Conservation (phyloP, 2,797 vertebrate genomes). For the Kryptopterus vitreolus region DNA sequence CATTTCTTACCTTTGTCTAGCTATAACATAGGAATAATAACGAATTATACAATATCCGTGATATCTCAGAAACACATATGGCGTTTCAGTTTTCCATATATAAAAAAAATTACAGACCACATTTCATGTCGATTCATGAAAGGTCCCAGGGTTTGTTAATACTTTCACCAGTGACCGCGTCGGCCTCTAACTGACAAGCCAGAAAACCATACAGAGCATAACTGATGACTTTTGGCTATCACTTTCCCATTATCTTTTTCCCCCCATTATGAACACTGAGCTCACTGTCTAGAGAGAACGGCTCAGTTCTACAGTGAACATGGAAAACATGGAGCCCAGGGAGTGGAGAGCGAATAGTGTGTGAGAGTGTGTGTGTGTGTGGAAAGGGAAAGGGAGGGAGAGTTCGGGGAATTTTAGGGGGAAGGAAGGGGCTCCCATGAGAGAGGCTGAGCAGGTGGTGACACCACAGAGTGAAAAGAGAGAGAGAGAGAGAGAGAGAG, state of each 20-base stretch:
- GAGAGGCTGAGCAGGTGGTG: slow-evolving; percentile 53
- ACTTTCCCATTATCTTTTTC: slow-evolving; percentile 17
- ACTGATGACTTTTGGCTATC: background rate
- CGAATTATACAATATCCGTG: too few relatives aligned
- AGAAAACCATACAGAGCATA: background rate
- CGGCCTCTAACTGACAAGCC: background rate
- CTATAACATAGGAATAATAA: too few relatives aligned
- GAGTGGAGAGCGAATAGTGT: slow-evolving; percentile 30
- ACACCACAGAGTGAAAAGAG: slow-evolving; percentile 22
- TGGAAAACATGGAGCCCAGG: slow-evolving; percentile 41
- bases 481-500: slow-evolving; percentile 46
- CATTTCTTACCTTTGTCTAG: too few relatives aligned
- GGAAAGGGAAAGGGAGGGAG: slow-evolving; percentile 37
- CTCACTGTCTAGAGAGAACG: slow-evolving; percentile 40
- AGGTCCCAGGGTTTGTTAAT: background rate
- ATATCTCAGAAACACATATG: background rate
- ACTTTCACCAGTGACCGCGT: background rate
- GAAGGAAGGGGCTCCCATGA: slow-evolving; percentile 48
- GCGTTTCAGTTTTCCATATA: too few relatives aligned
- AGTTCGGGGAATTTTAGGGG: slow-evolving; percentile 42
- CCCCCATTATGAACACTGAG: slow-evolving; percentile 38
- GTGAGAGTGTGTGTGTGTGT: slow-evolving; percentile 38
- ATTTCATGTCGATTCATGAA: background rate
- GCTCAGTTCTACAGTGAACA: slow-evolving; percentile 38
- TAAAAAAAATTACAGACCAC: background rate